Evolutionary conservation across 2,888 invertebrate genomes (phyloP).

Genomic region (Parnassius apollo): DNA sequence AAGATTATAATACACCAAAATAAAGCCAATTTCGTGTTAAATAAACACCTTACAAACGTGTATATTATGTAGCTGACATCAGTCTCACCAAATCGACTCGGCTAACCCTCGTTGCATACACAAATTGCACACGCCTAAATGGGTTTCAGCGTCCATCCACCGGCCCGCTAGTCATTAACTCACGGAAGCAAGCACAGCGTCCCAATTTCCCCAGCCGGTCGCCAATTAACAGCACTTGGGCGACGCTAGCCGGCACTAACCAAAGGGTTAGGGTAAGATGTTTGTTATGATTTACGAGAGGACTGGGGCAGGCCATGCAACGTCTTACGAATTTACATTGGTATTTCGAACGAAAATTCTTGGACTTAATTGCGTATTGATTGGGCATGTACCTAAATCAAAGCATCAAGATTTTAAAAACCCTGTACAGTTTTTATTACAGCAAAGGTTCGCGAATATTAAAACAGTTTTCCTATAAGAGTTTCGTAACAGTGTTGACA

Average conservation of each 20-base stretch:
- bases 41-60: conserved; percentile 6
- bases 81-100: conserved; percentile 55
- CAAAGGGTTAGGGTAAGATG: conserved; percentile 72
- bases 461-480: too few species aligned
- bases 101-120: conserved; percentile 63
- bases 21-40: conserved; percentile 4
- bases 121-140: conserved; percentile 77
- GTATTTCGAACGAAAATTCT: conserved; percentile 9
- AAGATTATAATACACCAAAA: not conserved
- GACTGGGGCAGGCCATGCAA: conserved; percentile 13
- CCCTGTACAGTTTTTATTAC: not conserved
- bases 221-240: conserved; percentile 76
- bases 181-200: conserved; percentile 77
- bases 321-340: conserved; percentile 11
- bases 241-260: conserved; percentile 52
- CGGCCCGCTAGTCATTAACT: conserved; percentile 76
- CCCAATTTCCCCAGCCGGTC: conserved; percentile 75
- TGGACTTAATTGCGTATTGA: conserved; percentile 17
- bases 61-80: conserved; percentile 31
- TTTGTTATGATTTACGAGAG: conserved; percentile 45
- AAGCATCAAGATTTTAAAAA: not conserved
- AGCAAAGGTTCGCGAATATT: too few species aligned
- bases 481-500: too few species aligned
- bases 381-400: not conserved
- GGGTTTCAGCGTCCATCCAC: conserved; percentile 76